Evolutionary conservation across 1,140 invertebrate genomes (phyloP).

Genomic region (Euborellia annulipes): DNA sequence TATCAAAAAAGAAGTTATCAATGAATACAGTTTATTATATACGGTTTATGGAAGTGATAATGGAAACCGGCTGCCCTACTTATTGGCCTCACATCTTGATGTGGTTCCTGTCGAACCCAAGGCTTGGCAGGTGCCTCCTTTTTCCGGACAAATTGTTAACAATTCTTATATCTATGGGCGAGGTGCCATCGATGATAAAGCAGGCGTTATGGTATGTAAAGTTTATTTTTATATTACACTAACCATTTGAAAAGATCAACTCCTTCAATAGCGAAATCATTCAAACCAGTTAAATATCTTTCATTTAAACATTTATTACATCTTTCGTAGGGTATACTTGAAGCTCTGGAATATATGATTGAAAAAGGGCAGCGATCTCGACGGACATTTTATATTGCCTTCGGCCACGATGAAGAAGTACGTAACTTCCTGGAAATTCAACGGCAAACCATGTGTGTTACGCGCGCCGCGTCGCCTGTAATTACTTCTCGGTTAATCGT

Average conservation of each 20-base stretch:
- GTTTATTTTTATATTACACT: too few species aligned
- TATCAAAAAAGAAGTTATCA: conserved; percentile 28
- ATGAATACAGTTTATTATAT: conserved; percentile 35
- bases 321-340: conserved; percentile 33
- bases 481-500: too few species aligned
- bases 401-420: conserved; percentile 46
- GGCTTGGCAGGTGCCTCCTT: conserved; percentile 34
- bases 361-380: conserved; percentile 26
- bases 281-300: too few species aligned
- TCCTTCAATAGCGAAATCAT: too few species aligned
- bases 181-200: conserved; percentile 38
- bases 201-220: conserved; percentile 35
- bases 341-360: conserved; percentile 33
- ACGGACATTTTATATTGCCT: conserved; percentile 37
- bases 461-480: too few species aligned
- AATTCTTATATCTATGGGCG: conserved; percentile 37
- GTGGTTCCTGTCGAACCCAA: conserved; percentile 34
- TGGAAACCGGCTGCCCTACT: conserved; percentile 31
- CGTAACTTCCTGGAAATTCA: too few species aligned
- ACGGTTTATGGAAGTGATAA: conserved; percentile 23
- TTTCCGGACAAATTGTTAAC: conserved; percentile 29
- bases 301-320: too few species aligned
- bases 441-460: too few species aligned
- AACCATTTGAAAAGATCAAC: too few species aligned
- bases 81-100: conserved; percentile 38